Evolutionary conservation across 2,888 invertebrate genomes (phyloP), one percentile per base, ranked within the genome.

Genomic region (Cybosia mesomella): DNA sequence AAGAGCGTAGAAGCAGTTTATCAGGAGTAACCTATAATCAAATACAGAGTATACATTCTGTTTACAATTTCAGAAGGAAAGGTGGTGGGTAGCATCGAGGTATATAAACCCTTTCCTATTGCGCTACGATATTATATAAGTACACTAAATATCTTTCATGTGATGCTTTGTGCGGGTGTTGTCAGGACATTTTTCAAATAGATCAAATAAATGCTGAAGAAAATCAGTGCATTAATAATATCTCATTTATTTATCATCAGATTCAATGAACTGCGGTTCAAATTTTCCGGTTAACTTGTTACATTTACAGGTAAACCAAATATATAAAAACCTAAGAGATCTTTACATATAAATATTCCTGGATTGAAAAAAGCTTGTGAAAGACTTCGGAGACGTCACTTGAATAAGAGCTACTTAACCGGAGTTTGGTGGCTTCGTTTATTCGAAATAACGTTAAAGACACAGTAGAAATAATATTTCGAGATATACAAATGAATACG

Each of bases 401-500:
- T 43, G 43, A 18, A 18, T 5, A 43, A 43, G 15, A 18, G 2
- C 5, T 7, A 43, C 18, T 43, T 18, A 43, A 43, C 2, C 8
- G 3, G 1, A 49, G 4, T 49, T 49, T n/a, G 49, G 24, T 55
- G 55, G 18, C 28, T 5, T 28, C 5, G 49, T 53, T 8, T 21
- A 53, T 62, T 21, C 24, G 7, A 53, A 64, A 53, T 34, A n/a
- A 49, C n/a, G n/a, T 65, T 53, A 59, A 66, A 59, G 34, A 34
- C 9, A 7, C 21, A 34, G 28, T 66, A 21, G 54, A 66, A 57
- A 57, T 15, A 49, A 32, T 53, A 28, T 36, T 49, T 64, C 0
- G 53, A 55, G 58, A 63, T 43, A 62, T 61, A 69, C 58, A 72
- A 66, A 68, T 71, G 74, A 72, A 80, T 74, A 76, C 68, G 73